Evolutionary conservation across 1,140 invertebrate genomes (phyloP), one percentile per base, ranked within the genome.

Genomic region (Drosophila kurseongensis): DNA sequence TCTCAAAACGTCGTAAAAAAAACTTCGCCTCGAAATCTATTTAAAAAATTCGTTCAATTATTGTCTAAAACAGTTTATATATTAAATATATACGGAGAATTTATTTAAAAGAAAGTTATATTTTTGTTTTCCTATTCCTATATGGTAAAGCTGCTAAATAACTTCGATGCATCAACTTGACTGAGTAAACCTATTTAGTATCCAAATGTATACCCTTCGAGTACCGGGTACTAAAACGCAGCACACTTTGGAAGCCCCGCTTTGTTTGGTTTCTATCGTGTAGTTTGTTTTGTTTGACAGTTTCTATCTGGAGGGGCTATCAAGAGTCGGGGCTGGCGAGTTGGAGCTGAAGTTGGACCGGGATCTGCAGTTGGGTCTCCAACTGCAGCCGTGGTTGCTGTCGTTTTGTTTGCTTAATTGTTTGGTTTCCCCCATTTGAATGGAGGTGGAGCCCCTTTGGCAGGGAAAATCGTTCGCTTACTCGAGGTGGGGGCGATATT

Each of bases 281-380:
- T 88, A 54, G 83, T 80, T 89, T 83, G 75, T 83, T 88, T 88
- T 88, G 75, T 89, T 88, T 88, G 83, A 86, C 83, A 86, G 82
- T 75, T 85, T 85, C 52, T 78, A 78, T 78, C 78, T 79, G 66
- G 51, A 63, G 61, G 79, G 60, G 41, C 66, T 78, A 77, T 66
- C 81, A 61, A 50, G 59, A 65, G 50, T 68, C 47, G 50, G 47
- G 51, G 65, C 35, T 52, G 61, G 65, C 14, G 50, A 71, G 52
- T 68, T 56, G 52, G 41, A 56, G 27, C 66, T 32, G 50, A 65
- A 69, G 35, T 36, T 44, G 40, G 40, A 27, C 41, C 41, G 57
- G 63, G 50, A 36, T n/a, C 36, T 36, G 47, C 36, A 56, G 41
- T 45, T 29, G 54, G 13, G 55, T 27, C 29, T 36, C 41, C 23